Evolutionary conservation across 2,113 vertebrate genomes (phyloP).

Genomic region (Sinocyclocheilus anshuiensis): DNA sequence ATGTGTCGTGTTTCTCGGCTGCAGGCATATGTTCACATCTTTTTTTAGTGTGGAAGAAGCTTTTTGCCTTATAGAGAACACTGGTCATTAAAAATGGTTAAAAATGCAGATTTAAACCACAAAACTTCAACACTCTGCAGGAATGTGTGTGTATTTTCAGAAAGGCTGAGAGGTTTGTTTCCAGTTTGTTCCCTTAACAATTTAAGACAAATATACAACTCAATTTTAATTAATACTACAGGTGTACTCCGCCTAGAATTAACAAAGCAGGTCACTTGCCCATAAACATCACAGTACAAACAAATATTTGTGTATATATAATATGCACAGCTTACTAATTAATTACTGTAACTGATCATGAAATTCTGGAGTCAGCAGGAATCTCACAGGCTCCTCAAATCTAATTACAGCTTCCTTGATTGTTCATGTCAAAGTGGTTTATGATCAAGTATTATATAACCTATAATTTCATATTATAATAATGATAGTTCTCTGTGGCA

Average conservation of each 20-base stretch:
- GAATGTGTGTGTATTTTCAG: background rate
- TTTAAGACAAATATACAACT: constrained; percentile 31
- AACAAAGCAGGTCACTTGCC: constrained; percentile 40
- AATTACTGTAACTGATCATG: constrained; percentile 51
- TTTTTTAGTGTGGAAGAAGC: background rate
- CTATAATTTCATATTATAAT: background rate
- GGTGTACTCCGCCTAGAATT: constrained; percentile 54
- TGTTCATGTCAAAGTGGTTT: constrained; percentile 14
- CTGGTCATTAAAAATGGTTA: background rate
- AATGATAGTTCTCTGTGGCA: background rate
- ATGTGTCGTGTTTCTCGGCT: constrained; percentile 52
- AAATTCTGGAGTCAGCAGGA: constrained; percentile 59
- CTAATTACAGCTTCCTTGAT: constrained; percentile 47
- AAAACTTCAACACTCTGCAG: background rate
- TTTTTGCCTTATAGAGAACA: background rate
- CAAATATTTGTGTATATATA: constrained; percentile 25
- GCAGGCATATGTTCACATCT: constrained; percentile 30
- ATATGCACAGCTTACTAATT: constrained; percentile 51
- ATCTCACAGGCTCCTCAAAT: constrained; percentile 38
- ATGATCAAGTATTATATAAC: constrained; percentile 14
- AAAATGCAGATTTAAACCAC: background rate
- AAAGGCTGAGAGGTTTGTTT: background rate
- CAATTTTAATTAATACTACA: constrained; percentile 59
- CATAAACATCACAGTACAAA: constrained; percentile 51
- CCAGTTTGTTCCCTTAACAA: background rate